Evolutionary conservation across 2,113 vertebrate genomes (phyloP).

Genomic region (Etia nguti): DNA sequence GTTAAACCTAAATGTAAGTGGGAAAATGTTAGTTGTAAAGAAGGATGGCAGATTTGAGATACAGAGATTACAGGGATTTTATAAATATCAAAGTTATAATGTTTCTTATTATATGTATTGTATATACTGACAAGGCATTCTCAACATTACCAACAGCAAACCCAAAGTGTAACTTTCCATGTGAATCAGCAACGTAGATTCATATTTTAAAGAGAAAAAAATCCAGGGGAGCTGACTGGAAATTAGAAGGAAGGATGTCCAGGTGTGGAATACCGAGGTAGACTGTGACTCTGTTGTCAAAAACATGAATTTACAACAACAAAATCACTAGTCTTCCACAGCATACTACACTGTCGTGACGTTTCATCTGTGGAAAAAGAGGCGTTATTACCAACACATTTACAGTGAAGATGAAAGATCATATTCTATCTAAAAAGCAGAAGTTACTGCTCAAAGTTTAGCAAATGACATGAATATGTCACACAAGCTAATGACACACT

Average conservation of each 20-base stretch:
- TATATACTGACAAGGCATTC: not conserved
- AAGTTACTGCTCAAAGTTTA: not conserved
- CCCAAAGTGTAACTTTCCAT: not conserved
- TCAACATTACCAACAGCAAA: not conserved
- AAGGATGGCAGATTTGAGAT: not conserved
- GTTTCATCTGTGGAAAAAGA: not conserved
- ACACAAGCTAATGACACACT: not conserved
- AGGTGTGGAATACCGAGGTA: slow-evolving; percentile 55
- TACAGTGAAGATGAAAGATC: not conserved
- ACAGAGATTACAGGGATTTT: not conserved
- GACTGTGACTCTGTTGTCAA: slow-evolving; percentile 72
- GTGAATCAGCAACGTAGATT: not conserved
- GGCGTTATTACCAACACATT: not conserved
- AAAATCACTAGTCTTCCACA: slow-evolving; percentile 76
- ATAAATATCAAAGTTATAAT: not conserved
- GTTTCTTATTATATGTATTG: not conserved
- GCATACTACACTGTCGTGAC: not conserved
- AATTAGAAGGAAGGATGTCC: not conserved
- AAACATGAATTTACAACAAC: slow-evolving; percentile 62
- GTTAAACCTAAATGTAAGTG: not conserved
- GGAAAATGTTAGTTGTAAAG: not conserved
- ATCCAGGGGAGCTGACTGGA: not conserved
- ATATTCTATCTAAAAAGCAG: not conserved
- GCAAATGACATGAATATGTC: not conserved
- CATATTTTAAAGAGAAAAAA: not conserved